A percentile compares a stretch with the other conserved stretches of the same genome.
These are phyloP conservation scores for Drosophila lowei DNA, from an alignment of 1,140 invertebrate species.

Conservation along the genomic window DNA sequence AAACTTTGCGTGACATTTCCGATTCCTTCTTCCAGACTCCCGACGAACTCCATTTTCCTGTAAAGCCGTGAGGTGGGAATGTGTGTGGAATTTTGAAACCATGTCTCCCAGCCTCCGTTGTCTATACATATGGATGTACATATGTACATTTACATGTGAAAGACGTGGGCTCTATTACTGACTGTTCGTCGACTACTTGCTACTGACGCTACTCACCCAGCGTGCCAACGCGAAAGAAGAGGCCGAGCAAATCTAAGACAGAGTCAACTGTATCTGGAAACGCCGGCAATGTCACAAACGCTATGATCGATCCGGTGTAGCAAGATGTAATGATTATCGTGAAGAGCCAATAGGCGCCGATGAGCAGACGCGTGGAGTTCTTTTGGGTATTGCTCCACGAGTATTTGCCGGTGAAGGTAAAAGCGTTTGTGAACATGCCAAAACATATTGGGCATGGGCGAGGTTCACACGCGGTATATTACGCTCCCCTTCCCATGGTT, in stretches of 20 bases:
- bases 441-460: slow-evolving; percentile 85
- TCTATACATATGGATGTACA: slow-evolving; percentile 81
- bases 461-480: too few species aligned
- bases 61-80: slow-evolving; percentile 85
- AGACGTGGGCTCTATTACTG: background rate
- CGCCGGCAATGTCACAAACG: slow-evolving; percentile 89
- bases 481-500: too few species aligned
- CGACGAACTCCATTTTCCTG: slow-evolving; percentile 87
- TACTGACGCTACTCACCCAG: slow-evolving; percentile 48
- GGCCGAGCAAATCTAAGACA: slow-evolving; percentile 85
- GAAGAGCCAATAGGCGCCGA: slow-evolving; percentile 91
- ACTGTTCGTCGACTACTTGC: too few species aligned
- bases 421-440: slow-evolving; percentile 92
- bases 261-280: slow-evolving; percentile 88
- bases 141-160: background rate
- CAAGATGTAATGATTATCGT: slow-evolving; percentile 91
- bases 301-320: slow-evolving; percentile 91
- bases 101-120: slow-evolving; percentile 88
- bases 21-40: slow-evolving; percentile 86
- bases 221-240: slow-evolving; percentile 84
- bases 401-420: slow-evolving; percentile 87
- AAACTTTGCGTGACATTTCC: slow-evolving; percentile 88
- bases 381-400: slow-evolving; percentile 88
- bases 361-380: slow-evolving; percentile 87
- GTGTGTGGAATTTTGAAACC: slow-evolving; percentile 87